Conservation (phyloP, 2,113 vertebrate species). For the Origma solitaria region DNA sequence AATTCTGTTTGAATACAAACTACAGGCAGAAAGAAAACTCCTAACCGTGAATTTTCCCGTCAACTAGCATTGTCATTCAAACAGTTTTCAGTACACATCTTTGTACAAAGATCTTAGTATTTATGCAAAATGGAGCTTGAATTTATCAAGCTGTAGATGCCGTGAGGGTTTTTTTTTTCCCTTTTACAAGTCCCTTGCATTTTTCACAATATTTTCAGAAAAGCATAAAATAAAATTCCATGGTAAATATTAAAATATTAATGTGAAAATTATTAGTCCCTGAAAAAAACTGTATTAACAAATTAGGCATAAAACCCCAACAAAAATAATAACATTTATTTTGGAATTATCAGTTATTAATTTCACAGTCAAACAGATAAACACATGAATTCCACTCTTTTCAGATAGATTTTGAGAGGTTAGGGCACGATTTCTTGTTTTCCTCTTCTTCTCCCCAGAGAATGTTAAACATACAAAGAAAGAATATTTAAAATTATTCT, state of each 20-base stretch:
- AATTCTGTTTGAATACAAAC: not conserved
- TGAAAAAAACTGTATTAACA: not conserved
- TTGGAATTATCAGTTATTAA: not conserved
- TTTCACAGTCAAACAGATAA: not conserved
- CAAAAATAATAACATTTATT: not conserved
- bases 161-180: too few relatives aligned
- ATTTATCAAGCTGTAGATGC: not conserved
- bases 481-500: not conserved
- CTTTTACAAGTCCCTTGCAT: not conserved
- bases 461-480: not conserved
- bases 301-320: not conserved
- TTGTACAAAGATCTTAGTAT: not conserved
- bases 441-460: not conserved
- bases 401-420: not conserved
- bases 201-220: not conserved
- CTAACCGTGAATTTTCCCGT: not conserved
- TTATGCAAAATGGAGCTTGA: not conserved
- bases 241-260: not conserved
- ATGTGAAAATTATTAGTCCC: not conserved
- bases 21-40: not conserved
- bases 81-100: not conserved
- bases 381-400: not conserved
- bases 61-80: not conserved
- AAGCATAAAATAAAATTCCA: not conserved
- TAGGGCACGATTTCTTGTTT: not conserved